A percentile compares a stretch with the other conserved stretches of the same genome.
phyloP scores from a whole-genome alignment of 2,113 vertebrate species.

The Phaethornis superciliosus region DNA sequence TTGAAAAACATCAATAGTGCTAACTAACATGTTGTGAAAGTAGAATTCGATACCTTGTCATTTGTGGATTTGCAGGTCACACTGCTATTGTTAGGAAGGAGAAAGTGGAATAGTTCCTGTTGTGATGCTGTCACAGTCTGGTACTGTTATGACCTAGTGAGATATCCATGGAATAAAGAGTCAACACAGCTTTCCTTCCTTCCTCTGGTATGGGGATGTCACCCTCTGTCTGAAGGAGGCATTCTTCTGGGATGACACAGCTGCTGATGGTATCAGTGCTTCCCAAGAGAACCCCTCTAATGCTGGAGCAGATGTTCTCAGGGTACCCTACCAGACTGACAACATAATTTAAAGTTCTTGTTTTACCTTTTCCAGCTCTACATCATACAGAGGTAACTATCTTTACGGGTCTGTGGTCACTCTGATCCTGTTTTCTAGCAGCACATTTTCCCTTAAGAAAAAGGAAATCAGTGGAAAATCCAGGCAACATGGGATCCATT shows the following conservation, averaged over 20 bases:
- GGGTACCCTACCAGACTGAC: neutral
- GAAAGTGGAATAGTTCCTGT: neutral
- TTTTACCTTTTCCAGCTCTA: neutral
- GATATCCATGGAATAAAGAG: neutral
- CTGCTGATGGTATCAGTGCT: fast-evolving
- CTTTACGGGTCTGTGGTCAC: neutral
- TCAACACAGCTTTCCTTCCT: neutral
- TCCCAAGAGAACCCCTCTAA: neutral
- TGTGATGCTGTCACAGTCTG: neutral
- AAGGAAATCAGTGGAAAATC: neutral
- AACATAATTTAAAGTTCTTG: neutral
- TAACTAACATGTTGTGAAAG: neutral
- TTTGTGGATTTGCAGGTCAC: neutral
- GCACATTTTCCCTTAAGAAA: neutral
- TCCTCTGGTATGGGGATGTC: neutral
- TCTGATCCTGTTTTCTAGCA: neutral
- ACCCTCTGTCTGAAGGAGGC: neutral
- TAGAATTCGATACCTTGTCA: neutral
- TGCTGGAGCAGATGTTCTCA: neutral
- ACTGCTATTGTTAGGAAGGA: neutral
- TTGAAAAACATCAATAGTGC: neutral
- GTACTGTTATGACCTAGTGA: neutral
- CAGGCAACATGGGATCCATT: neutral
- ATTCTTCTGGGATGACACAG: neutral
- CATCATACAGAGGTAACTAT: neutral